A percentile compares a stretch with the other conserved stretches of the same genome.
These are phyloP conservation scores for Hydrophis major DNA, from an alignment of 2,797 vertebrate species.

Conservation along the genomic window DNA sequence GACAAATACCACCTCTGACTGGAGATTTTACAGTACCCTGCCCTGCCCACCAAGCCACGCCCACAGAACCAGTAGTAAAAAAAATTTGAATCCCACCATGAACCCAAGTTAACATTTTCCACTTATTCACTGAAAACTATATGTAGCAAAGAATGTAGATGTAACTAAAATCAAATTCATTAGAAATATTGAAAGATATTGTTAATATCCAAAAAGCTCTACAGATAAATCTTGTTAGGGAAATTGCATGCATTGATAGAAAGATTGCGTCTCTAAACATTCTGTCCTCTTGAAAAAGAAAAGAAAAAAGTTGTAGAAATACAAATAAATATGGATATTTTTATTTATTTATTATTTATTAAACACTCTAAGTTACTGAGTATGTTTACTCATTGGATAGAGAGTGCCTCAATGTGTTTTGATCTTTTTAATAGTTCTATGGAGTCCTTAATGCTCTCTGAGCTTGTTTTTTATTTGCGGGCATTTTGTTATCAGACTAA, in stretches of 20 bases:
- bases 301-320: neutral
- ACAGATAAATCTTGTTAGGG: neutral
- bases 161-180: neutral
- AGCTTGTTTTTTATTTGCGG: neutral
- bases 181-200: neutral
- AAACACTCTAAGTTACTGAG: neutral
- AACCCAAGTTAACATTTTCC: neutral
- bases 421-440: neutral
- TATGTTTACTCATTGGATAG: neutral
- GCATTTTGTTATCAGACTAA: neutral
- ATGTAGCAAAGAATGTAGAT: neutral
- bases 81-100: too few species aligned
- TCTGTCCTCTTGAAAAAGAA: neutral
- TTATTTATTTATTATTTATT: neutral
- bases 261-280: neutral
- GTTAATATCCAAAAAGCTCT: neutral
- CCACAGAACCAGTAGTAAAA: too few species aligned
- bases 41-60: too few species aligned
- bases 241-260: neutral
- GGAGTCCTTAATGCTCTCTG: neutral
- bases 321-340: neutral
- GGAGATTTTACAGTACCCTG: too few species aligned
- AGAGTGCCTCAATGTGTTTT: neutral
- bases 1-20: too few species aligned
- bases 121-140: neutral